Evolutionary conservation across 2,113 vertebrate species (phyloP), one percentile per base, ranked within the genome.

Genomic region (Garra rufa): DNA sequence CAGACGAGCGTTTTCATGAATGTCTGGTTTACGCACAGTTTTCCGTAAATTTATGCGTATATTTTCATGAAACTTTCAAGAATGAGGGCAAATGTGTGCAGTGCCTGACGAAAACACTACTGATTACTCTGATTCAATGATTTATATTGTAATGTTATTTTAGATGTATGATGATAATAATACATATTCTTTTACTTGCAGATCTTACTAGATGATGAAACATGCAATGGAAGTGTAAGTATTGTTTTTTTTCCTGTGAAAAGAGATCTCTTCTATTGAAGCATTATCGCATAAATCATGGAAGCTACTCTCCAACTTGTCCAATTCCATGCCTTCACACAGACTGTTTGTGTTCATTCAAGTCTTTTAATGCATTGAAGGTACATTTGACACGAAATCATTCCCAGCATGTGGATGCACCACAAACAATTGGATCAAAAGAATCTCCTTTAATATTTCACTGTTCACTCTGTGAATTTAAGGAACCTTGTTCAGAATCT

Each of bases 341-440:
- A 8, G 63, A 82, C 38, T 70, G 79, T 52, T 26, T 44, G 5
- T 84, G 57, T 17, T 78, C 83, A 46, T 79, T 79, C 44, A 85
- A 70, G 30, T 73, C 41, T 48, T 26, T 73, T 41, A 80, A 34
- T 85, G 26, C 83, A 59, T 19, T 80, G 1, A 70, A 4, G 9
- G 70, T 46, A 13, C 70, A 73, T 6, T 46, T 71, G 0, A 71
- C 38, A 1, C 44, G 44, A 71, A n/a, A 44, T 13, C 38, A 71
- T 44, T 71, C 69, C 69, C 38, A 71, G 69, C 34, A 24, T 14
- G 4, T 73, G 43, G 43, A 46, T 7, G 1, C 2, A 26, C n/a
- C n/a, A n/a, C n/a, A n/a, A n/a, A n/a, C n/a, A n/a, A n/a, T n/a
- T n/a, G n/a, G n/a, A n/a, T n/a, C n/a, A n/a, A n/a, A n/a, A n/a